phyloP scores from a whole-genome alignment of 1,140 invertebrate species.

The Formica exsecta region DNA sequence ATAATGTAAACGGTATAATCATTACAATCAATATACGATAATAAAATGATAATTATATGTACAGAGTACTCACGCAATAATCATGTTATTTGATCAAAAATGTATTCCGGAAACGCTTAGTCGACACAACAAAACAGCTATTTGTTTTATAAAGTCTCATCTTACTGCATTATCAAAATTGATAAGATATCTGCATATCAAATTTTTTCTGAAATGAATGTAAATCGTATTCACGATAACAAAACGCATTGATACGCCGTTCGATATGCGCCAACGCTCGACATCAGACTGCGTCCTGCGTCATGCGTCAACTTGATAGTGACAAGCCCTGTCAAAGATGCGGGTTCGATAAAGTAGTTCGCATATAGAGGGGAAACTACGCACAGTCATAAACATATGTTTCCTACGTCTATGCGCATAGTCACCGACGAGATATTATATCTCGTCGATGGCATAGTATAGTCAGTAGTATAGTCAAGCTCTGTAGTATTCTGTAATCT shows the following conservation, averaged over 20 bases:
- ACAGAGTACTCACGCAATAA: not conserved
- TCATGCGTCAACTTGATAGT: not conserved
- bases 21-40: not conserved
- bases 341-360: not conserved
- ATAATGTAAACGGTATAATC: not conserved
- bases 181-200: not conserved
- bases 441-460: too few relatives aligned
- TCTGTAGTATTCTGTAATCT: too few relatives aligned
- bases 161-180: not conserved
- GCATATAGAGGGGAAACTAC: not conserved
- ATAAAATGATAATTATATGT: not conserved
- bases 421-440: too few relatives aligned
- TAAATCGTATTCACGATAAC: not conserved
- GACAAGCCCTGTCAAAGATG: not conserved
- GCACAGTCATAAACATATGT: not conserved
- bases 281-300: too few relatives aligned
- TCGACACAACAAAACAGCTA: not conserved
- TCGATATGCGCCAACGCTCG: not conserved
- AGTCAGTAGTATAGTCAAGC: not conserved
- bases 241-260: not conserved
- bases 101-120: not conserved
- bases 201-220: not conserved
- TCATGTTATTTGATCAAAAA: not conserved
- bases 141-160: not conserved
- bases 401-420: too few relatives aligned